Evolutionary conservation across 1,140 invertebrate species (phyloP).

Genomic region (Penaeus indicus): DNA sequence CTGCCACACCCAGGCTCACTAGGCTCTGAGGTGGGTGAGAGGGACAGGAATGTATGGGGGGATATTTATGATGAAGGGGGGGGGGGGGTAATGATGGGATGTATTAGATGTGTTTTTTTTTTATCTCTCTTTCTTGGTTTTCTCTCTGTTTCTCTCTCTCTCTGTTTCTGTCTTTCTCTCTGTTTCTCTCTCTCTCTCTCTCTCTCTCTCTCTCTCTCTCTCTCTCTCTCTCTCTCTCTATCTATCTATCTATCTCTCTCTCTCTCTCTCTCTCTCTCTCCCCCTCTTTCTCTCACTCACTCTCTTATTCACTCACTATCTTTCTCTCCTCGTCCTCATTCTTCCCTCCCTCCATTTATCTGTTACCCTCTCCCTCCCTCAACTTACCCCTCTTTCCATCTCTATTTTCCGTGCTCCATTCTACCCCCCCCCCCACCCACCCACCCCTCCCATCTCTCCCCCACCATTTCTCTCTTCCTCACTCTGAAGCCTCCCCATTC

Average conservation of each 20-base stretch:
- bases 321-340: neutral
- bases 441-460: neutral
- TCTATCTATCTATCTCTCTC: neutral
- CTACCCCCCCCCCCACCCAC: neutral
- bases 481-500: neutral
- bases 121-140: too few relatives aligned
- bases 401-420: conserved; percentile 6
- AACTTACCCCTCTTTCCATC: neutral
- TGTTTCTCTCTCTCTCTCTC: neutral
- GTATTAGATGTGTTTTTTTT: too few relatives aligned
- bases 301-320: neutral
- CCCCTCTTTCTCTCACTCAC: neutral
- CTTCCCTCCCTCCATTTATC: neutral
- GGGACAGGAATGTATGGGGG: too few relatives aligned
- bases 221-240: neutral
- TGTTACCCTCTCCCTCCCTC: neutral
- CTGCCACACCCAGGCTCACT: too few relatives aligned
- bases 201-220: neutral
- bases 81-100: too few relatives aligned
- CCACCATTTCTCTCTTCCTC: conserved; percentile 5
- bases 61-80: too few relatives aligned
- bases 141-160: too few relatives aligned
- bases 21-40: too few relatives aligned
- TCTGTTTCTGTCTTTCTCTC: too few relatives aligned
- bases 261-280: neutral